Evolutionary conservation across 2,888 invertebrate species (phyloP).

Genomic region (Campopleginae sp.): DNA sequence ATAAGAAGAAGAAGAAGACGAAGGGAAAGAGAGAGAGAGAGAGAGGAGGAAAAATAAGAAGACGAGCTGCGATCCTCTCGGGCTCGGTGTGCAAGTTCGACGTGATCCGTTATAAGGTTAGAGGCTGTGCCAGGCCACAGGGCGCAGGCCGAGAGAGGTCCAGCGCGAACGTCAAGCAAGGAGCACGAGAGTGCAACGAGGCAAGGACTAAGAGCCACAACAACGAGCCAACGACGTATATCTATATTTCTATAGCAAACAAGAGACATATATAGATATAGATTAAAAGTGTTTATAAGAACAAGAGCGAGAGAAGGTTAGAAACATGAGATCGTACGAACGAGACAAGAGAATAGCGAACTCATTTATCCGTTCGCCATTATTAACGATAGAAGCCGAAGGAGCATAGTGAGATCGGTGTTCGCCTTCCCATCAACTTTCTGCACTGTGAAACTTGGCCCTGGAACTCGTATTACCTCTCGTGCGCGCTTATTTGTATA

Average conservation of each 20-base stretch:
- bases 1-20: constrained; percentile 45
- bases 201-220: constrained; percentile 24
- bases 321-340: constrained; percentile 65
- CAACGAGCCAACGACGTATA: not conserved
- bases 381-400: constrained; percentile 67
- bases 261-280: not conserved
- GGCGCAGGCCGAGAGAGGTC: constrained; percentile 62
- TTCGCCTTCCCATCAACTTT: constrained; percentile 63
- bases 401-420: constrained; percentile 51
- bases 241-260: constrained; percentile 6
- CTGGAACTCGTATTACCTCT: constrained; percentile 51
- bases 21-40: too few relatives aligned
- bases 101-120: constrained; percentile 78
- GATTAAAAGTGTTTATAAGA: constrained; percentile 30
- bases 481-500: constrained; percentile 30
- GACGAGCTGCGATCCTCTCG: constrained; percentile 64
- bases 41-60: constrained; percentile 61
- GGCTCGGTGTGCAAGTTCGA: constrained; percentile 69
- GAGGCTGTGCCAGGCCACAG: constrained; percentile 72
- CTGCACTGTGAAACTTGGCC: constrained; percentile 57
- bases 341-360: constrained; percentile 68
- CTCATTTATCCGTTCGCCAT: constrained; percentile 68
- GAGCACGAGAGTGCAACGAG: constrained; percentile 38
- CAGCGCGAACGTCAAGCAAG: constrained; percentile 58
- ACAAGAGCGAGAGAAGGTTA: constrained; percentile 56